Percentiles rank a stretch among this genome's conserved stretches.
These are phyloP conservation scores for Paramisgurnus dabryanus DNA, from an alignment of 2,113 vertebrate species.

Conservation along the genomic window DNA sequence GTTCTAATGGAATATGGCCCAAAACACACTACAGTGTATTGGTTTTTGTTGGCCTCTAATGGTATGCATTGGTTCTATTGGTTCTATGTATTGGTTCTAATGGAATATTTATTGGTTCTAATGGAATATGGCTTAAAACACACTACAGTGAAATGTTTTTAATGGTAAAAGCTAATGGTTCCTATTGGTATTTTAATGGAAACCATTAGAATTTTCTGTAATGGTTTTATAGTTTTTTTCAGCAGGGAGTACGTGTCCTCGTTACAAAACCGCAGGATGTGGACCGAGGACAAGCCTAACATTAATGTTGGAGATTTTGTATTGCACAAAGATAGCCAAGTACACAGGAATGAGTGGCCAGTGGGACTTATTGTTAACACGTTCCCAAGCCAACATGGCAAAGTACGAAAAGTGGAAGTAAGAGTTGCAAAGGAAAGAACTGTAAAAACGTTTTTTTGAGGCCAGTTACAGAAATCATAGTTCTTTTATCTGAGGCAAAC, in stretches of 20 bases:
- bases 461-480: background rate
- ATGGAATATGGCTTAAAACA: too few relatives aligned
- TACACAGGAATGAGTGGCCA: slow-evolving; percentile 25
- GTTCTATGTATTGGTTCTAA: too few relatives aligned
- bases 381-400: background rate
- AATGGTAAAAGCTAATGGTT: too few relatives aligned
- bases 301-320: slow-evolving; percentile 17
- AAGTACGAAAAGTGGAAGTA: background rate
- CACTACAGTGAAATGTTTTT: too few relatives aligned
- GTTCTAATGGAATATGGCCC: too few relatives aligned
- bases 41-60: too few relatives aligned
- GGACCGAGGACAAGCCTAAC: slow-evolving; percentile 10
- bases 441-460: background rate
- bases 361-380: slow-evolving; percentile 11
- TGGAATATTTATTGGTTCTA: too few relatives aligned
- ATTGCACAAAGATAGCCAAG: slow-evolving; percentile 23
- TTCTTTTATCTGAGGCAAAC: background rate
- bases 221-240: too few relatives aligned
- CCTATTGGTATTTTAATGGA: too few relatives aligned
- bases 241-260: slow-evolving; percentile 18
- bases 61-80: too few relatives aligned
- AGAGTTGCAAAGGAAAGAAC: slow-evolving; percentile 5
- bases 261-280: slow-evolving; percentile 36
- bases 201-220: too few relatives aligned
- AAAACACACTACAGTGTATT: too few relatives aligned